Evolutionary conservation across 2,797 vertebrate species (phyloP).

Genomic region (Propithecus deckenii): DNA sequence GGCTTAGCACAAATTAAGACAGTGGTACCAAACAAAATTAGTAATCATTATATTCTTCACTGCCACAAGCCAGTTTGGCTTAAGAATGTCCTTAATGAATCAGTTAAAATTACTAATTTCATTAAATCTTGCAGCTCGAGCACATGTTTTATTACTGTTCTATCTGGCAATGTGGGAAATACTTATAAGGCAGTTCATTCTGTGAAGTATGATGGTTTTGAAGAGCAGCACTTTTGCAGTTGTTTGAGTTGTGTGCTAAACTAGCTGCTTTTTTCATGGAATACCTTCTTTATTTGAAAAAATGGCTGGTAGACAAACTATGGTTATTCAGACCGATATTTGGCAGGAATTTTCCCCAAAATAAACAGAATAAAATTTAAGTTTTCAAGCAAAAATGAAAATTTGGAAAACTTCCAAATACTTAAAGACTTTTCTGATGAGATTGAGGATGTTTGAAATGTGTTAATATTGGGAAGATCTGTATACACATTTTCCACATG

Average conservation of each 20-base stretch:
- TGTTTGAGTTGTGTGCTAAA: background rate
- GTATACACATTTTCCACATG: background rate
- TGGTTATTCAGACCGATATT: background rate
- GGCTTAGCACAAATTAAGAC: background rate
- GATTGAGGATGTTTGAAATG: background rate
- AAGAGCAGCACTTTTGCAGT: background rate
- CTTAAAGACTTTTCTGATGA: background rate
- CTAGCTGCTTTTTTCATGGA: background rate
- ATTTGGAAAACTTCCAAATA: background rate
- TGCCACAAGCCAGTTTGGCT: background rate
- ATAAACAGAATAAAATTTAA: too few species aligned
- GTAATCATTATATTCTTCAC: background rate
- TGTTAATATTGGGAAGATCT: background rate
- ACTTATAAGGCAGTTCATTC: background rate
- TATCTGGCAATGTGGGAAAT: background rate
- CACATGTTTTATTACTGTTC: background rate
- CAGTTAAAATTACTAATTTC: slow-evolving; percentile 17
- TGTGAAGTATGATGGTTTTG: background rate
- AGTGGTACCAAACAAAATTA: background rate
- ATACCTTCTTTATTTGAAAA: background rate
- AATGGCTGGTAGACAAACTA: background rate
- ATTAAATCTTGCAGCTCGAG: background rate
- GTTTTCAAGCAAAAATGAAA: too few species aligned
- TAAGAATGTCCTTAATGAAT: background rate
- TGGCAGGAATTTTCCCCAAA: too few species aligned